Evolutionary conservation across 2,888 invertebrate species (phyloP).

Genomic region (Eupithecia insigniata): DNA sequence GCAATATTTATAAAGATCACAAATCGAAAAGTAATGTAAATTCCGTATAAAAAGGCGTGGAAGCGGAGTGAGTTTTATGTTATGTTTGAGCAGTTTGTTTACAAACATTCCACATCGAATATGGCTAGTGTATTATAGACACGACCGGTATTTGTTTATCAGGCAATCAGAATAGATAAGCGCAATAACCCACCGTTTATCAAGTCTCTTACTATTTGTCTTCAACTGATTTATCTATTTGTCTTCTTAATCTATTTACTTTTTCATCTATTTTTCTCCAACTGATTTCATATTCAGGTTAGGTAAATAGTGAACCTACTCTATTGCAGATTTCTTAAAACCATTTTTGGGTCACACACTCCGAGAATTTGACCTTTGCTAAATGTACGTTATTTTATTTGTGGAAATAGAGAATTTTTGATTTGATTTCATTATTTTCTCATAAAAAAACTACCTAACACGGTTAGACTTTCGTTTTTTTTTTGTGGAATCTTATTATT

Average conservation of each 20-base stretch:
- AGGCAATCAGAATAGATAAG: not conserved
- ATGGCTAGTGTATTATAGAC: too few relatives aligned
- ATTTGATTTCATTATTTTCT: too few relatives aligned
- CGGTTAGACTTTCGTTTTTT: not conserved
- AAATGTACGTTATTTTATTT: too few relatives aligned
- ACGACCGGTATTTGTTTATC: not conserved
- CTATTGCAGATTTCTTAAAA: not conserved
- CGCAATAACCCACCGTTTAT: not conserved
- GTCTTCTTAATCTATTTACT: too few relatives aligned
- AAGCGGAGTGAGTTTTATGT: too few relatives aligned
- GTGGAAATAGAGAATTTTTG: too few relatives aligned
- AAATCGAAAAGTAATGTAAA: too few relatives aligned
- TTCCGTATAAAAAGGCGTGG: too few relatives aligned
- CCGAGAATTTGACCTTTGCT: too few relatives aligned
- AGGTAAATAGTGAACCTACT: not conserved
- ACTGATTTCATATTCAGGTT: constrained; percentile 2
- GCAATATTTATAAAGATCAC: too few relatives aligned
- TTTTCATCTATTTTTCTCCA: not conserved
- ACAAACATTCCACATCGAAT: too few relatives aligned
- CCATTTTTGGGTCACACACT: not conserved
- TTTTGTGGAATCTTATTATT: not conserved
- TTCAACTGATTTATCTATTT: not conserved
- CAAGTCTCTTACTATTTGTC: not conserved
- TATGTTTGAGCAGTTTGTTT: too few relatives aligned
- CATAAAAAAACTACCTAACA: not conserved